phyloP scores from a whole-genome alignment of 2,113 vertebrate genomes.

The Phyllopteryx taeniolatus region DNA sequence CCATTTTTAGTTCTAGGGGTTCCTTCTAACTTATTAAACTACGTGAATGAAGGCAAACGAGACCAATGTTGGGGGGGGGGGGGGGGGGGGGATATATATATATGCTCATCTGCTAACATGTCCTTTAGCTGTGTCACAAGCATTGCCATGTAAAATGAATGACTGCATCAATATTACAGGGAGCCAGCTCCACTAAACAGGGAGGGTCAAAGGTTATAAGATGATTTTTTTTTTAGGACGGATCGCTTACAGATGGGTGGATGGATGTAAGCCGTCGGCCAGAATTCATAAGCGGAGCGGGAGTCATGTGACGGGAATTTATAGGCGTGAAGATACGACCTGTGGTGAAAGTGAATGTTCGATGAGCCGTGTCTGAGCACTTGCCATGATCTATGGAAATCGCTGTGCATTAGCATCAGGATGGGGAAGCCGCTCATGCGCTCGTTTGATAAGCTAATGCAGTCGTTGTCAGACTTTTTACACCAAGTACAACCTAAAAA shows the following conservation, averaged over 20 bases:
- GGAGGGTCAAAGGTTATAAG: background rate
- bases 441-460: background rate
- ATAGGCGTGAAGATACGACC: constrained; percentile 1
- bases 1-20: background rate
- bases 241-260: background rate
- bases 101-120: background rate
- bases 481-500: background rate
- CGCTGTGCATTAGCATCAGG: constrained; percentile 11
- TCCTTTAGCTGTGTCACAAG: constrained; percentile 6
- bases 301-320: background rate
- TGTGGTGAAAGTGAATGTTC: constrained; percentile 57
- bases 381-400: background rate
- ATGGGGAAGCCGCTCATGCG: background rate
- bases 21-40: background rate
- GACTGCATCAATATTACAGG: constrained; percentile 6
- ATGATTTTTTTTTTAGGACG: background rate
- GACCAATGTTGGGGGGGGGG: background rate
- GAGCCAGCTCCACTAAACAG: background rate
- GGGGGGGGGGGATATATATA: background rate
- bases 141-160: constrained; percentile 33
- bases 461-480: background rate
- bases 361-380: background rate
- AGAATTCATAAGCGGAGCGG: background rate
- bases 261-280: background rate
- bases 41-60: background rate